A percentile compares a stretch with the other conserved stretches of the same genome.
Conservation (phyloP, 1,140 invertebrate genomes). For the Stegodyphus mimosarum region DNA sequence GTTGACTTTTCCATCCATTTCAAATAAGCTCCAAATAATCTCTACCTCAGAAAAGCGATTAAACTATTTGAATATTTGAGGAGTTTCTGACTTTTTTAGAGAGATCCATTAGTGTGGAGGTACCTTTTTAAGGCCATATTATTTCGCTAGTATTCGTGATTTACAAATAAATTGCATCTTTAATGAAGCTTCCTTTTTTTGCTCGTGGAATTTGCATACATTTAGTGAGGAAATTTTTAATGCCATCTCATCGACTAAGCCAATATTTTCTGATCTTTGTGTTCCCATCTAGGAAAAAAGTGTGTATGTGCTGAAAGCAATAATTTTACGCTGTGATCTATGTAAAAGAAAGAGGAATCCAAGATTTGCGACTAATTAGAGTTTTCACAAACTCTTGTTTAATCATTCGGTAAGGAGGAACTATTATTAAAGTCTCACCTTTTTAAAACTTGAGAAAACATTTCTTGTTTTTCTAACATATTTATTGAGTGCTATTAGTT, state of each 20-base stretch:
- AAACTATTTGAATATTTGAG: conserved; percentile 51
- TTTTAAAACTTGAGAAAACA: too few relatives aligned
- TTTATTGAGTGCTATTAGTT: too few relatives aligned
- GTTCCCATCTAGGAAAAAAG: too few relatives aligned
- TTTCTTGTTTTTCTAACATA: too few relatives aligned
- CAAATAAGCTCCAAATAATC: conserved; percentile 35
- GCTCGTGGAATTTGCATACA: conserved; percentile 29
- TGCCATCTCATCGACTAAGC: background rate
- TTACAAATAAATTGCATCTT: conserved; percentile 38
- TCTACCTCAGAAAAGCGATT: conserved; percentile 34
- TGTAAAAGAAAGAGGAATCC: too few relatives aligned
- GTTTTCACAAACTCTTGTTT: too few relatives aligned
- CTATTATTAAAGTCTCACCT: too few relatives aligned
- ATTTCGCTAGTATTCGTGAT: conserved; percentile 35
- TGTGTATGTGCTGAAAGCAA: too few relatives aligned
- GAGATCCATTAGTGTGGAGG: conserved; percentile 11
- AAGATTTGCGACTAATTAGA: too few relatives aligned
- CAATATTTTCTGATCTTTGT: background rate
- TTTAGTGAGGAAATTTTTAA: conserved; percentile 3
- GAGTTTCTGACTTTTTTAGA: conserved; percentile 14
- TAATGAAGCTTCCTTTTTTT: conserved; percentile 37
- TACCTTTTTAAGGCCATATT: conserved; percentile 31
- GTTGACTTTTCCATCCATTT: conserved; percentile 40
- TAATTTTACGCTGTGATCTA: too few relatives aligned
- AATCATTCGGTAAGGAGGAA: too few relatives aligned